Base-by-base conservation (phyloP, 2,797 vertebrate genomes). In the Enteromius anoplus region DNA sequence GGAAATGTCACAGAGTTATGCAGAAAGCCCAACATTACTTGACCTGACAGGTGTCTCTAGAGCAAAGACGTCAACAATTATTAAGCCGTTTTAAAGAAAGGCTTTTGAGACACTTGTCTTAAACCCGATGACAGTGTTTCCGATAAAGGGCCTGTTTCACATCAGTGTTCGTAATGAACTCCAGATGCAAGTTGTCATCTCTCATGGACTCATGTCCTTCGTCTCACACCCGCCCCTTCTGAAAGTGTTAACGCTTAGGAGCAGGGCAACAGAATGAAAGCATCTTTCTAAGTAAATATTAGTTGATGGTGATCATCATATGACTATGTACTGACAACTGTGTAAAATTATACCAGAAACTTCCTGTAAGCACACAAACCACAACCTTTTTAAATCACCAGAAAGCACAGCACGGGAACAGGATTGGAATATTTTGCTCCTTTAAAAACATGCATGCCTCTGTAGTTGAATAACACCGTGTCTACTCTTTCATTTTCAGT, bases 251-350 rank as follows among this genome's bases (percentile, higher is more conserved):
- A 80, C 12, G 29, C 78, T 45, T 29, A 58, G 79, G 80, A 83
- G 75, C 60, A 79, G 76, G n/a, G 3, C 70, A 77, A 80, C 42
- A 45, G 4, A 71, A 47, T 21, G 26, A 65, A 72, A 51, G 82
- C 84, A 86, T 84, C 84, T 90, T 92, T 91, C 91, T 83, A 86
- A 90, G 90, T 90, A 92, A 94, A 93, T 92, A 91, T 94, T 87
- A 87, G 77, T 49, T 32, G 21, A 70, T 12, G 2, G 17, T 70
- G 86, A 80, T 51, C 40, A 42, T 77, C 51, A 32, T 65, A 81
- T 85, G 75, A 78, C 71, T 72, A 75, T 26, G 6, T 26, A 78
- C 51, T 60, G 75, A 47, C 6, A 84, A 85, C 42, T 23, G 0
- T 32, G 72, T 86, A 83, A 85, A 87, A 82, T 88, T 87, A 78